A percentile compares a stretch with the other conserved stretches of the same genome.
Evolutionary conservation across 2,888 invertebrate species (phyloP).

Genomic region (Trichacis sp.): DNA sequence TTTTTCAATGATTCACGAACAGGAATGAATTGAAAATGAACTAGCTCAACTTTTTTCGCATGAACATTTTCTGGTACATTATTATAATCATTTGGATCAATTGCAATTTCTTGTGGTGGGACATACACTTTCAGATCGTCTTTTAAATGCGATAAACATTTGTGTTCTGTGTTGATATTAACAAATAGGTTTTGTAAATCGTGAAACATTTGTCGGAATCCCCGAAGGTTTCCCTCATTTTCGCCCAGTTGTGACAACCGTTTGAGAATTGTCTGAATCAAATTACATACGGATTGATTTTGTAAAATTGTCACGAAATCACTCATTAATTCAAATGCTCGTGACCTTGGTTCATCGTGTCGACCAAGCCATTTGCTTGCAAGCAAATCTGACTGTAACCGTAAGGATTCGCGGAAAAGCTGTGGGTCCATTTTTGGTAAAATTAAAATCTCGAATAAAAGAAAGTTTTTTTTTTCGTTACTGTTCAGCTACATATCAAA

Average conservation of each 20-base stretch:
- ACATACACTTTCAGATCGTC: slow-evolving; percentile 1
- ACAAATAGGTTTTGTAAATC: slow-evolving; percentile 3
- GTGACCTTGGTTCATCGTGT: not conserved
- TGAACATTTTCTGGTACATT: too few species aligned
- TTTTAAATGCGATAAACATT: slow-evolving; percentile 6
- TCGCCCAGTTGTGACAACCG: too few species aligned
- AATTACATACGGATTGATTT: too few species aligned
- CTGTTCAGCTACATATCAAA: too few species aligned
- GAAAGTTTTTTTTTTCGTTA: too few species aligned
- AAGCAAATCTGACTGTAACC: not conserved
- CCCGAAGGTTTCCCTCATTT: too few species aligned
- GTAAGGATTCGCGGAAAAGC: too few species aligned
- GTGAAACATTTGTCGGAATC: not conserved
- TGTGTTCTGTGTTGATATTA: slow-evolving; percentile 2
- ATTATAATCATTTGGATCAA: too few species aligned
- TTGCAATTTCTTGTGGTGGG: slow-evolving; percentile 2
- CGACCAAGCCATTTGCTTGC: slow-evolving; percentile 9
- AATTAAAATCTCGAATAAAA: too few species aligned
- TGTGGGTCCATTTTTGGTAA: too few species aligned
- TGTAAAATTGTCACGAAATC: not conserved
- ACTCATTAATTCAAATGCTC: slow-evolving; percentile 1
- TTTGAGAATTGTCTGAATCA: too few species aligned
- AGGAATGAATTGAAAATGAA: slow-evolving; percentile 3
- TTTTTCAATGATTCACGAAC: not conserved
- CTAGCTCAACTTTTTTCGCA: not conserved